Percentiles rank a stretch among this genome's conserved stretches.
Conservation (phyloP, 2,888 invertebrate species). For the Acrocyrtus sp. region DNA sequence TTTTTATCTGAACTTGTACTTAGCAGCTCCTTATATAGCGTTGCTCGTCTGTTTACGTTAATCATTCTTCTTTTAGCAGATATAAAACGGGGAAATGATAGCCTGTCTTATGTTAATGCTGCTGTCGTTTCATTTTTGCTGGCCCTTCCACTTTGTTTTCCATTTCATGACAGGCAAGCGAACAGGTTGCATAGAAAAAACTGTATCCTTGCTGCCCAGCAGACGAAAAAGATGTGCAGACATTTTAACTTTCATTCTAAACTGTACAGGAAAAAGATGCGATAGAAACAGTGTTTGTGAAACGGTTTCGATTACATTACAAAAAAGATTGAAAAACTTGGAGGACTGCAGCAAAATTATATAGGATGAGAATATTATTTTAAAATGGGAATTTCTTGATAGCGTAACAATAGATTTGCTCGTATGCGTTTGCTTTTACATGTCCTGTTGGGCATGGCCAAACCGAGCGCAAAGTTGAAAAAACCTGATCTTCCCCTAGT, state of each 20-base stretch:
- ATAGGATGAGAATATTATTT: neutral
- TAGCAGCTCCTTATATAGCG: neutral
- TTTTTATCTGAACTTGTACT: too few relatives aligned
- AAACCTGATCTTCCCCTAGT: slow-evolving; percentile 45
- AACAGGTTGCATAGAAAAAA: neutral
- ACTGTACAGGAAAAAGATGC: too few relatives aligned
- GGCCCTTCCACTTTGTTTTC: slow-evolving; percentile 20
- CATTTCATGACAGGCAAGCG: slow-evolving; percentile 22
- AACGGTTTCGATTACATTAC: too few relatives aligned
- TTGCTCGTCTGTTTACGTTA: neutral
- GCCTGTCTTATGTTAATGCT: slow-evolving; percentile 43
- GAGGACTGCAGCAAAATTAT: too few relatives aligned
- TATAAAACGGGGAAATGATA: slow-evolving; percentile 38
- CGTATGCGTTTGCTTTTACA: neutral
- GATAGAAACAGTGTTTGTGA: too few relatives aligned
- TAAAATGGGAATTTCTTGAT: neutral
- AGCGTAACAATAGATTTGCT: neutral
- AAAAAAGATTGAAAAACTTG: too few relatives aligned
- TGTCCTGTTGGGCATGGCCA: neutral
- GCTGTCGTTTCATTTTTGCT: slow-evolving; percentile 22
- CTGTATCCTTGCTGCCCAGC: neutral
- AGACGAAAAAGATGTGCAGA: too few relatives aligned
- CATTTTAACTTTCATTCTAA: too few relatives aligned
- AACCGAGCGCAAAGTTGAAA: slow-evolving; percentile 1
- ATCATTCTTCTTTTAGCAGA: slow-evolving; percentile 11